Percentiles rank a stretch among this genome's conserved stretches.
These are phyloP conservation scores for Neodontobutis hainanensis DNA, from an alignment of 2,113 vertebrate genomes.

Conservation along the genomic window DNA sequence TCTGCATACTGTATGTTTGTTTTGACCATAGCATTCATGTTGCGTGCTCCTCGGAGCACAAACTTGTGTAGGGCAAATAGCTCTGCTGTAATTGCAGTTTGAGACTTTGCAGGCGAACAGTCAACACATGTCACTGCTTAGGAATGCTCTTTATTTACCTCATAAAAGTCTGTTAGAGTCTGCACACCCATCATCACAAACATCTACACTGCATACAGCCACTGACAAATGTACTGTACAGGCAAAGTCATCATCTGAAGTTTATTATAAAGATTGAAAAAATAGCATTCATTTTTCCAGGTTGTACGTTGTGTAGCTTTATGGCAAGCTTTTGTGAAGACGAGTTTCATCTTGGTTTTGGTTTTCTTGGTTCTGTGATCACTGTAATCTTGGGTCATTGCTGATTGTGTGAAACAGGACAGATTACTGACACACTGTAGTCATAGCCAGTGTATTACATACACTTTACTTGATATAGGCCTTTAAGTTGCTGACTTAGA, in stretches of 20 bases:
- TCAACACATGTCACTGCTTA: conserved; percentile 43
- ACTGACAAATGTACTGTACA: not conserved
- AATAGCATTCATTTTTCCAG: not conserved
- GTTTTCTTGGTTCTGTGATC: no score
- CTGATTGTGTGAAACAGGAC: no score
- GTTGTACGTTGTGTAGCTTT: no score
- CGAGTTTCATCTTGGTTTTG: no score
- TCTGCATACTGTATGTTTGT: not conserved
- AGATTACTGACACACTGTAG: no score
- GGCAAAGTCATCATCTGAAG: not conserved
- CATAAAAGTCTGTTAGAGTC: conserved; percentile 20
- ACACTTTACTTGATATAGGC: no score
- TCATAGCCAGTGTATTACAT: no score
- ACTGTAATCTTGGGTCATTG: no score
- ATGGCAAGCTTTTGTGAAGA: no score
- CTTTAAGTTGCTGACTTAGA: no score
- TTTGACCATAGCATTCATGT: not conserved
- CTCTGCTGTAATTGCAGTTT: conserved; percentile 15
- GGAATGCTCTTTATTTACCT: conserved; percentile 60
- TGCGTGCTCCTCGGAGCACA: not conserved
- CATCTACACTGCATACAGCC: conserved; percentile 8
- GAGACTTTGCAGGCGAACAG: conserved; percentile 36
- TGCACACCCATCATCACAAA: conserved; percentile 12
- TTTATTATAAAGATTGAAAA: not conserved
- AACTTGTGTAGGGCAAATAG: not conserved